Evolutionary conservation across 2,113 vertebrate genomes (phyloP).

Genomic region (Erythrolamprus reginae): DNA sequence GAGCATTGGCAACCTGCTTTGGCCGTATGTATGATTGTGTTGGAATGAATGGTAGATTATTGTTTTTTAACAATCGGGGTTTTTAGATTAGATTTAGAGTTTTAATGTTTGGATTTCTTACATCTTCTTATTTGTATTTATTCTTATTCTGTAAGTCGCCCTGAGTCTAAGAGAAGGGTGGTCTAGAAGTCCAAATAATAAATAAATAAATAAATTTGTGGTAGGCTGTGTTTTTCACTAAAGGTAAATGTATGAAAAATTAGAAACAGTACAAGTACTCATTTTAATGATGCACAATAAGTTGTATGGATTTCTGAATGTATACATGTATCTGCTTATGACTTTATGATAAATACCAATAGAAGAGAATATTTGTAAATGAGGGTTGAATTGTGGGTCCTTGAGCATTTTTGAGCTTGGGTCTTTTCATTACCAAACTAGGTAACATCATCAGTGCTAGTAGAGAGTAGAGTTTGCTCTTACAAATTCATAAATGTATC

Average conservation of each 20-base stretch:
- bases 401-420: background rate
- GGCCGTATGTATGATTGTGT: too few relatives aligned
- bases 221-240: background rate
- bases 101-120: too few relatives aligned
- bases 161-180: too few relatives aligned
- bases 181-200: too few relatives aligned
- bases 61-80: too few relatives aligned
- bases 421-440: background rate
- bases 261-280: background rate
- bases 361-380: background rate
- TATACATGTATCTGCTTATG: background rate
- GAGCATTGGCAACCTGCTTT: too few relatives aligned
- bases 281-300: background rate
- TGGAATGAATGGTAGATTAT: too few relatives aligned
- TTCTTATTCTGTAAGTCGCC: too few relatives aligned
- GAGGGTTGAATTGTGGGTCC: background rate
- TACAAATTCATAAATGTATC: background rate
- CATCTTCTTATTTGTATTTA: too few relatives aligned
- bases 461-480: background rate
- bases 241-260: background rate
- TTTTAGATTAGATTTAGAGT: too few relatives aligned
- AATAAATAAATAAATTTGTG: too few relatives aligned
- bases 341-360: background rate
- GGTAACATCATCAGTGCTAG: background rate
- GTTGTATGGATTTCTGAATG: background rate